A percentile compares a stretch with the other conserved stretches of the same genome.
Conservation (phyloP, 2,113 vertebrate species). For the Nicator chloris region DNA sequence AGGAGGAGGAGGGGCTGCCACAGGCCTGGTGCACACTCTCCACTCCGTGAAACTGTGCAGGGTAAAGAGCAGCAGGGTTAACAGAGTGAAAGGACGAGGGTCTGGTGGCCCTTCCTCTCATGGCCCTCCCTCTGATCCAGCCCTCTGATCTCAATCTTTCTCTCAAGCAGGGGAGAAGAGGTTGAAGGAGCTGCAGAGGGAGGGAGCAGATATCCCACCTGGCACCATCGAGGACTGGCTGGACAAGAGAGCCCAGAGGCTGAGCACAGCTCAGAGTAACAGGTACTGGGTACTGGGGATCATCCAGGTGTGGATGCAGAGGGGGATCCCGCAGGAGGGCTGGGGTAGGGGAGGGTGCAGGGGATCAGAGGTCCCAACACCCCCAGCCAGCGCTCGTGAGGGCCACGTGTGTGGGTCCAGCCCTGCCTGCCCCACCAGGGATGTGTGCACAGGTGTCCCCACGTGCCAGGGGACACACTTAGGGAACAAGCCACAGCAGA, state of each 20-base stretch:
- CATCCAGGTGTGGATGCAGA: neutral
- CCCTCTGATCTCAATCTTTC: neutral
- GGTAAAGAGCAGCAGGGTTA: neutral
- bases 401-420: neutral
- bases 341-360: neutral
- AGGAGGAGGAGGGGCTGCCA: neutral
- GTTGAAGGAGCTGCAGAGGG: slow-evolving; percentile 68
- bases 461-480: fast-evolving
- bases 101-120: neutral
- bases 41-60: neutral
- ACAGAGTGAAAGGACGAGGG: neutral
- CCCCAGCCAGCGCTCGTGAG: fast-evolving
- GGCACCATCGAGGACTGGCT: slow-evolving; percentile 86
- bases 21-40: neutral
- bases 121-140: neutral
- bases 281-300: slow-evolving; percentile 68
- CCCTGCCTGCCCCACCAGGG: neutral
- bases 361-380: neutral
- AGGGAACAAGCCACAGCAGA: neutral
- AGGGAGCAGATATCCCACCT: slow-evolving; percentile 33
- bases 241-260: slow-evolving; percentile 81
- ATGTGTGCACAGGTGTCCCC: fast-evolving
- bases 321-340: neutral
- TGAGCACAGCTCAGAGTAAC: slow-evolving; percentile 62
- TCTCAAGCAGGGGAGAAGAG: slow-evolving; percentile 77